Base-by-base conservation (phyloP, 2,113 vertebrate species). In the Cyanoramphus novaezelandiae region DNA sequence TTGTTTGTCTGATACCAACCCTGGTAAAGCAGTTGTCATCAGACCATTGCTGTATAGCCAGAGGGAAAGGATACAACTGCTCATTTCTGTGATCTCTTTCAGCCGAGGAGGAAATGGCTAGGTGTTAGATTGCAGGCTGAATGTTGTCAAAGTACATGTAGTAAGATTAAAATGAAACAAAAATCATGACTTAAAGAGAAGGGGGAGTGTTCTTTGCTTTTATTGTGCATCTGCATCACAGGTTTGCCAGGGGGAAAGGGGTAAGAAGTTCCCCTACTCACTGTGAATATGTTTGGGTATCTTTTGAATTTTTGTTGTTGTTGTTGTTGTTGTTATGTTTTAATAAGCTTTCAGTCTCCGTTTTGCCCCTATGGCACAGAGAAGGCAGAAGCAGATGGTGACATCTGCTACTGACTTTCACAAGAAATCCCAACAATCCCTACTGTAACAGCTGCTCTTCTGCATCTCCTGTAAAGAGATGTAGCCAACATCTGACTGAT, bases 41-140 rank as follows among this genome's bases (percentile, higher is more conserved):
- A 95, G 90, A 62, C 90, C 65, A 49, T 46, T 60, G 92, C 83
- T 96, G 28, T 86, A 74, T 96, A 95, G 95, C 96, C 88, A 72
- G 96, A 96, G 95, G 96, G 92, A 84, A 93, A 88, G 94, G 95
- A 96, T 97, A 60, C 69, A 92, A 96, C 92, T 88, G 95, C 86
- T 96, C 93, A 60, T 95, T 93, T 94, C 76, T 94, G 69, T 94
- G 95, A 93, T 96, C 72, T 85, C 72, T 95, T 86, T 95, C 93
- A 96, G 80, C 60, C 19, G 1, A 80, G n/a, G 35, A 94, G 93
- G 95, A 96, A 96, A 83, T 88, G 88, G 92, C 88, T 94, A 78
- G 80, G 90, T 93, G 78, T 95, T 96, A 94, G 55, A 79, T 94
- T 94, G 96, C 92, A 92, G 93, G 86, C 76, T 93, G 68, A 63